These are phyloP conservation scores for Actinostola sp. DNA, from an alignment of 92 coral and sea anemone genomes.

Conservation along the genomic window DNA sequence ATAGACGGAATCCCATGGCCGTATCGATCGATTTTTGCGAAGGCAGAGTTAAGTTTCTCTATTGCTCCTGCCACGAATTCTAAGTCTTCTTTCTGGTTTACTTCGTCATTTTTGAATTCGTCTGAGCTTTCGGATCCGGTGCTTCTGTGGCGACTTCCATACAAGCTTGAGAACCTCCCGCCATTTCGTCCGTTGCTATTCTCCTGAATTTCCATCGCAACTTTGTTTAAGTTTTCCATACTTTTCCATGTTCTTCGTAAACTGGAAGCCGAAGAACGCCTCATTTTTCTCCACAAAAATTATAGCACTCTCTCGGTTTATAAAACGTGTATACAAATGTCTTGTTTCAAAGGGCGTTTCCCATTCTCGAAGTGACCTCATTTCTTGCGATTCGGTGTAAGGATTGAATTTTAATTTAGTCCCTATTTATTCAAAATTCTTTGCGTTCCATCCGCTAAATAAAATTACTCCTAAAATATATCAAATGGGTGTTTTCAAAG, in stretches of 20 bases:
- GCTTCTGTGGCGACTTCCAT: conserved; percentile 29
- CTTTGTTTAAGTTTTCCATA: conserved; percentile 76
- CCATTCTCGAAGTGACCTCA: conserved; percentile 15
- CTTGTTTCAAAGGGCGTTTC: not conserved
- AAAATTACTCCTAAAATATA: too few species aligned
- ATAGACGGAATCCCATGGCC: conserved; percentile 95
- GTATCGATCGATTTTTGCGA: conserved; percentile 83
- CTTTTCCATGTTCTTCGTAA: conserved; percentile 81
- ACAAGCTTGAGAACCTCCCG: conserved; percentile 3
- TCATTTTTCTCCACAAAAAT: conserved; percentile 9
- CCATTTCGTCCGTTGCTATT: conserved; percentile 27
- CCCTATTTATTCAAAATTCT: too few species aligned
- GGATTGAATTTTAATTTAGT: too few species aligned
- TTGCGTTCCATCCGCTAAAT: too few species aligned
- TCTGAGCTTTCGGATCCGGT: conserved; percentile 51
- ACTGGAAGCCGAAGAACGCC: conserved; percentile 16
- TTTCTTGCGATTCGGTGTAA: not conserved
- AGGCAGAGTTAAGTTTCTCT: conserved; percentile 71
- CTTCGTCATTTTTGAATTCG: conserved; percentile 38
- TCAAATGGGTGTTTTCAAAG: too few species aligned
- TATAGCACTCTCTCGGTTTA: too few species aligned
- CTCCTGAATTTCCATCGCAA: conserved; percentile 82
- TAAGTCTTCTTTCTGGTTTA: conserved; percentile 59
- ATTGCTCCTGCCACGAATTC: conserved; percentile 67
- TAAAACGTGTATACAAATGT: not conserved